phyloP scores from a whole-genome alignment of 64 coral and sea anemone species.

The Platygyra sinensis region DNA sequence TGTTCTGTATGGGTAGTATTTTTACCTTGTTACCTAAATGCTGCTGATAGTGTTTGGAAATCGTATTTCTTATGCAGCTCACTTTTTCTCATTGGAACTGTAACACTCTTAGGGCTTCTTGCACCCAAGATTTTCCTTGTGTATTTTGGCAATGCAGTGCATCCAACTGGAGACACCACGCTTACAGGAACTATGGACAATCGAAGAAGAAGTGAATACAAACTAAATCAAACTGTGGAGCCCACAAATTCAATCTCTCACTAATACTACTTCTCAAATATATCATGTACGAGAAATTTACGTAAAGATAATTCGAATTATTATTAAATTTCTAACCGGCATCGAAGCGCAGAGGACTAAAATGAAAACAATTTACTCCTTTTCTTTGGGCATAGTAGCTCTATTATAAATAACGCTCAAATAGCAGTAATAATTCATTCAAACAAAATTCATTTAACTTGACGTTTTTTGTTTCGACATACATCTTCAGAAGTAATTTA shows the following conservation, averaged over 20 bases:
- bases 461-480: too few relatives aligned
- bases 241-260: background rate
- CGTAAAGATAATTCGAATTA: too few relatives aligned
- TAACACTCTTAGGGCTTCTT: slow-evolving; percentile 84
- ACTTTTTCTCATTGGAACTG: slow-evolving; percentile 73
- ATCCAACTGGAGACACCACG: slow-evolving; percentile 14
- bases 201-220: background rate
- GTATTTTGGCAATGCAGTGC: slow-evolving; percentile 59
- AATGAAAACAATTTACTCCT: too few relatives aligned
- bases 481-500: too few relatives aligned
- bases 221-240: background rate
- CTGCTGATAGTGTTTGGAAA: slow-evolving; percentile 66
- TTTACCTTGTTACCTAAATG: slow-evolving; percentile 88
- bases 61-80: slow-evolving; percentile 56
- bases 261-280: too few relatives aligned
- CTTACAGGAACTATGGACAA: background rate
- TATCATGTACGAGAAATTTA: too few relatives aligned
- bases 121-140: slow-evolving; percentile 71
- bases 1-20: slow-evolving; percentile 94
- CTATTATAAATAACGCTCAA: too few relatives aligned
- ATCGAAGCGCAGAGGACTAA: too few relatives aligned
- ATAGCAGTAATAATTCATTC: too few relatives aligned
- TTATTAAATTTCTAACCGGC: too few relatives aligned
- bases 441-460: too few relatives aligned
- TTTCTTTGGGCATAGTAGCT: too few relatives aligned